Percentiles rank a stretch among this genome's conserved stretches.
phyloP scores from a whole-genome alignment of 2,113 vertebrate genomes.

The Myiopsitta monachus region DNA sequence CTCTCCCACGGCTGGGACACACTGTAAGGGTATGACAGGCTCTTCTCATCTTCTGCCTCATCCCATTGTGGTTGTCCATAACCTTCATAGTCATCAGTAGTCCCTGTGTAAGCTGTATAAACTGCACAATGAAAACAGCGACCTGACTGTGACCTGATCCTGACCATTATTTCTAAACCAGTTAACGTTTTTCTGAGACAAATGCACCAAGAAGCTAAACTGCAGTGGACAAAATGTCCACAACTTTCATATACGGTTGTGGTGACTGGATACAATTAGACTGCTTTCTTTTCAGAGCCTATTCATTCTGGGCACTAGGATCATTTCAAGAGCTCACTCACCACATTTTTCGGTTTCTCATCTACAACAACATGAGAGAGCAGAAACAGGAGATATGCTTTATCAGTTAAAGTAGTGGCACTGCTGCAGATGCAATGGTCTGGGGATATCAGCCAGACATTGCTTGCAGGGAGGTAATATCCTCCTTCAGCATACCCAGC shows the following conservation, averaged over 20 bases:
- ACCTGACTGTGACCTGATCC: neutral
- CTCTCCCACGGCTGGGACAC: neutral
- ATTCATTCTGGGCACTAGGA: neutral
- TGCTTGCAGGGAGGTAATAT: conserved; percentile 36
- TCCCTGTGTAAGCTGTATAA: neutral
- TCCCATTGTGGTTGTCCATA: neutral
- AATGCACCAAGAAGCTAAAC: neutral
- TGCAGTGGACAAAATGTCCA: neutral
- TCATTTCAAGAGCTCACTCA: neutral
- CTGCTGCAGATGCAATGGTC: neutral
- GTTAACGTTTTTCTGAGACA: neutral
- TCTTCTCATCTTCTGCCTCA: neutral
- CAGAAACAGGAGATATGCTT: conserved; percentile 35
- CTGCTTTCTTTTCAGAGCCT: neutral
- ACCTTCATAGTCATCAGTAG: neutral
- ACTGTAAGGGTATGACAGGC: neutral
- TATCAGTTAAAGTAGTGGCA: conserved; percentile 36
- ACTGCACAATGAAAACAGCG: neutral
- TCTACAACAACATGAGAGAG: conserved; percentile 22
- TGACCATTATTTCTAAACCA: neutral
- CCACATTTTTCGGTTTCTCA: conserved; percentile 47
- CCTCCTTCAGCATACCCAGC: neutral
- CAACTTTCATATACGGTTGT: neutral
- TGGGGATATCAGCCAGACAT: conserved; percentile 22
- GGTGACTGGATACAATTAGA: neutral